Percentiles rank a stretch among this genome's conserved stretches.
Evolutionary conservation across 2,113 vertebrate genomes (phyloP).

Genomic region (Rana temporaria): DNA sequence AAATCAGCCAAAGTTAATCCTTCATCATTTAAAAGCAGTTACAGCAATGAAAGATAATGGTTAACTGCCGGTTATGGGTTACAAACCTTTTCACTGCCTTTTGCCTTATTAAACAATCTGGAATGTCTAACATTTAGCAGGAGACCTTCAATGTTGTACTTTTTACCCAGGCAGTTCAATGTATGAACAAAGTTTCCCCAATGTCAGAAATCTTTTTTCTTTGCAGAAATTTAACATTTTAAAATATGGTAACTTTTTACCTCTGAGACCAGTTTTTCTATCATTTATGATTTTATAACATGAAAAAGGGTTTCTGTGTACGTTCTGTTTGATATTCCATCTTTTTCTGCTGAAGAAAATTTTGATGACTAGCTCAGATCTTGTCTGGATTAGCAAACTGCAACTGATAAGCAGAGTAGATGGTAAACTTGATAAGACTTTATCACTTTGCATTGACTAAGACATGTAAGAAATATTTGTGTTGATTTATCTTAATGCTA

Average conservation of each 20-base stretch:
- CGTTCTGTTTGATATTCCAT: conserved; percentile 37
- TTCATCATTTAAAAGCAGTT: too few species aligned
- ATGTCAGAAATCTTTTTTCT: conserved; percentile 13
- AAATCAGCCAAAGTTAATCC: too few species aligned
- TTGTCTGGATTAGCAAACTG: conserved; percentile 50
- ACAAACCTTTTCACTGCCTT: too few species aligned
- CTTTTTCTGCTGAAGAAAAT: conserved; percentile 23
- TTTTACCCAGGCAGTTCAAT: not conserved
- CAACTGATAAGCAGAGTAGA: conserved; percentile 48
- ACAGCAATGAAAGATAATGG: too few species aligned
- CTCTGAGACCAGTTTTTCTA: conserved; percentile 17
- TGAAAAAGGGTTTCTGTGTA: conserved; percentile 38
- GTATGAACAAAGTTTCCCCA: conserved; percentile 1
- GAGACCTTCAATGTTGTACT: not conserved
- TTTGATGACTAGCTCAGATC: conserved; percentile 45
- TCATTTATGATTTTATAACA: conserved; percentile 43
- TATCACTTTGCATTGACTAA: conserved; percentile 49
- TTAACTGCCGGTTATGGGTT: too few species aligned
- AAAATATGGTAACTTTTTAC: conserved; percentile 1
- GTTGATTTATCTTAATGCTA: conserved; percentile 36
- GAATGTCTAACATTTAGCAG: too few species aligned
- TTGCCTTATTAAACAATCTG: too few species aligned
- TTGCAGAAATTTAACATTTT: conserved; percentile 22
- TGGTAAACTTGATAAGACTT: conserved; percentile 49
- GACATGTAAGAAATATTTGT: conserved; percentile 48